Base-by-base conservation (phyloP, 2,888 invertebrate genomes). In the Drosophila greeni region DNA sequence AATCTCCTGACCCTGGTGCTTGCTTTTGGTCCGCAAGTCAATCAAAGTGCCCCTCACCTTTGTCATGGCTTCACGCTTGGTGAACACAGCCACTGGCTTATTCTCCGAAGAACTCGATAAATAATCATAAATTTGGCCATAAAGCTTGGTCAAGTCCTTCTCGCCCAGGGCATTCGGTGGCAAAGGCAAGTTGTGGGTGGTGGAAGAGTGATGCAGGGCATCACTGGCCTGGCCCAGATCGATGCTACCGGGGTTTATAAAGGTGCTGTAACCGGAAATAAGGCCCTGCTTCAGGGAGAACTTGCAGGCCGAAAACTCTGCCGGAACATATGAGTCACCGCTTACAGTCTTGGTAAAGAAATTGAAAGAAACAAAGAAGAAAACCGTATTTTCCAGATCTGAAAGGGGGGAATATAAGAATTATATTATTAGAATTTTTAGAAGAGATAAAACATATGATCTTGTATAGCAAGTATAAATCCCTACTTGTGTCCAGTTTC, bases 291-390 rank as follows among this genome's bases (percentile, higher is more conserved):
- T 73, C 0, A 92, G 66, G 0, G 89, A 89, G 73, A 89, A 91
- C 67, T 89, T 86, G 12, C 87, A 86, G 0, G 91, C 68, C 0
- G 90, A 89, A 39, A 91, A 86, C 81, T 92, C 91, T 1, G 91
- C 91, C 0, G 92, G 92, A 16, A 88, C 83, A 73, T 89, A 90
- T 1, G 84, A 58, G 0, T 75, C 76, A 1, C 70, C 72, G 3
- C 73, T 72, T 0, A 66, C 33, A 0, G 84, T 79, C 64, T 85
- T 87, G 0, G 77, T 74, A 37, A 88, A 89, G 47, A 85, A 88
- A 23, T 88, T 88, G 0, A 82, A 87, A 54, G 85, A 78, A 0
- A 77, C 74, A 33, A 88, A 86, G 3, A 80, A 72, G n/a, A 85
- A 88, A 0, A 70, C 75, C 8, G 76, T 70, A 0, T 66, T 66